These are phyloP conservation scores for Pammene aurita DNA, from an alignment of 2,888 invertebrate species.

Conservation along the genomic window DNA sequence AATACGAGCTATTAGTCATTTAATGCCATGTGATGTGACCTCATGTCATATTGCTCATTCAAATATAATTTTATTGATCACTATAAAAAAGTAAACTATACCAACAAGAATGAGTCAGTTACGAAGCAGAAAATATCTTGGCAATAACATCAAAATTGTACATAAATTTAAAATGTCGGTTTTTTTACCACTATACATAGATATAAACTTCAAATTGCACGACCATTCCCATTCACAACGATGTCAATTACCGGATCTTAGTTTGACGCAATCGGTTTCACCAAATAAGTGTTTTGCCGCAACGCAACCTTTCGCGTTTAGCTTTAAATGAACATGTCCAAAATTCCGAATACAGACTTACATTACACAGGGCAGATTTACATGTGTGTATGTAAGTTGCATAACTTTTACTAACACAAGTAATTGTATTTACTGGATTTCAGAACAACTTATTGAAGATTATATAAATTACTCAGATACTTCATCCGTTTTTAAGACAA, in stretches of 20 bases:
- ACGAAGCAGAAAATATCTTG: slow-evolving; percentile 2
- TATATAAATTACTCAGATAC: no score
- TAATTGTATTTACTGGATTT: no score
- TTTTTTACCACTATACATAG: slow-evolving; percentile 21
- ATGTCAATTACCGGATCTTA: slow-evolving; percentile 39
- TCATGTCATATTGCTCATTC: neutral
- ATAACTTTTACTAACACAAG: no score
- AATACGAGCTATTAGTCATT: neutral
- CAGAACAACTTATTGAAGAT: no score
- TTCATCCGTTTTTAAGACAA: no score
- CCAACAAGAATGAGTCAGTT: neutral
- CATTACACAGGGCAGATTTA: neutral
- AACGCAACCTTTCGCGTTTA: slow-evolving; percentile 7
- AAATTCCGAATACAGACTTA: neutral
- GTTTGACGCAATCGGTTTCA: slow-evolving; percentile 36
- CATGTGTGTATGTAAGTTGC: no score
- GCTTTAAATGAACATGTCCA: slow-evolving; percentile 18
- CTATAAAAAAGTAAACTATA: neutral
- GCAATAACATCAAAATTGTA: slow-evolving; percentile 12
- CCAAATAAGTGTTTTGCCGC: slow-evolving; percentile 32
- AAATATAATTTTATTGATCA: slow-evolving; percentile 3
- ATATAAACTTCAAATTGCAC: slow-evolving; percentile 29
- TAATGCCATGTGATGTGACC: no score
- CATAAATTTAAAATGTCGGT: slow-evolving; percentile 10
- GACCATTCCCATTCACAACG: slow-evolving; percentile 39